Base-by-base conservation (phyloP, 23 tunicate species). In the Styela clava region DNA sequence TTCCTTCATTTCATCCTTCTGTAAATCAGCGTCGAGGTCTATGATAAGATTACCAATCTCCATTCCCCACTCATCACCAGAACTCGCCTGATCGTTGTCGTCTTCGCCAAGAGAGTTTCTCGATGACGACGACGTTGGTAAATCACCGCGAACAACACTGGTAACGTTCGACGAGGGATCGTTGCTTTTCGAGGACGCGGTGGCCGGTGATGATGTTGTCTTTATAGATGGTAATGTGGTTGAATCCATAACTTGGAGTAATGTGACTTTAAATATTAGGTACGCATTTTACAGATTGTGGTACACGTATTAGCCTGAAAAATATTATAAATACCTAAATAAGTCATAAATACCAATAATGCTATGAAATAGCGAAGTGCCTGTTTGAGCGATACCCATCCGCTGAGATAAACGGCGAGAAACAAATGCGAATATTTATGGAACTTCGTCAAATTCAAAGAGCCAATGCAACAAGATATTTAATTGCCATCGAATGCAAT, bases 11-110 rank as follows among this genome's bases (percentile, higher is more conserved):
- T 44, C 65, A 24, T 76, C 81, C 24, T 76, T 76, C 64, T 76
- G 65, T 9, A 76, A 44, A 29, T 76, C 81, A 29, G 81, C 65
- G 81, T 76, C 81, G 27, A 76, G 81, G 24, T 76, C 81, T 16
- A 76, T 76, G 31, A 76, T 76, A 18, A 76, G 65, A 56, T 76
- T 56, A 0, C 67, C 81, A 12, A 76, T 44, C 21, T 76, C 81
- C 65, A 76, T 76, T 36, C 81, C 81, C 81, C 81, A 76, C 44
- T 76, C 81, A 34, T 72, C 78, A 22, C 71, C 31, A 25, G 71
- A 67, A 35, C 69, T 56, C 28, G 79, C 76, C 71, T 79, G 78
- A 22, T 87, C 91, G 63, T 52, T 35, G 35, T 82, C 85, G 65
- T 80, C 64, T 7, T 65, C 65, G 74, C 77, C 76, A n/a, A 79